phyloP scores from a whole-genome alignment of 2,797 vertebrate species.

The Pangasius larnaudii region DNA sequence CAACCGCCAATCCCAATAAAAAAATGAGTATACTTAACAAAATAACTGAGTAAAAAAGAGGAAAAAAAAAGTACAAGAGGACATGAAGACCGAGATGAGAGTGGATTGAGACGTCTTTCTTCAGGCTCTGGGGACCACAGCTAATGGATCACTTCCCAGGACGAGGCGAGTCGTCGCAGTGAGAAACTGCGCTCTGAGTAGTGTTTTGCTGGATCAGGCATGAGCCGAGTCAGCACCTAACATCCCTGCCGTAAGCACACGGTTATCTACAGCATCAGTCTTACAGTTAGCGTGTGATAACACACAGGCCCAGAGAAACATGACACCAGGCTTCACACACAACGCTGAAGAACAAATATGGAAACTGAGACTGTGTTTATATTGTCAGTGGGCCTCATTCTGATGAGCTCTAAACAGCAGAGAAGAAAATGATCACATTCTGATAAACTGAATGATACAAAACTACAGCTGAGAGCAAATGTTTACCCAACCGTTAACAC shows the following conservation, averaged over 20 bases:
- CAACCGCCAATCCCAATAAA: not conserved
- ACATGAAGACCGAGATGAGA: not conserved
- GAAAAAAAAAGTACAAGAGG: not conserved
- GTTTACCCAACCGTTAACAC: too few species aligned
- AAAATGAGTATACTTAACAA: not conserved
- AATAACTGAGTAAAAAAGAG: not conserved
- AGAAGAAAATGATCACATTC: not conserved
- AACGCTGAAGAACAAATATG: not conserved
- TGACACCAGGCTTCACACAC: constrained; percentile 26
- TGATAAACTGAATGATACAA: not conserved
- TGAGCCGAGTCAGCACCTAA: constrained; percentile 12
- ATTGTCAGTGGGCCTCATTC: not conserved
- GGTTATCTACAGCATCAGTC: not conserved
- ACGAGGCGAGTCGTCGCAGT: not conserved
- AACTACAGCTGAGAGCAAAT: not conserved
- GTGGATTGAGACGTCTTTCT: not conserved
- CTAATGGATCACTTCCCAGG: not conserved
- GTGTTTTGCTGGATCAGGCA: not conserved
- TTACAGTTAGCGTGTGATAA: constrained; percentile 39
- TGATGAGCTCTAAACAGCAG: not conserved
- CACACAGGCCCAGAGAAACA: constrained; percentile 21
- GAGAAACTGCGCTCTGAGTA: not conserved
- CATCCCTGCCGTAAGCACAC: constrained; percentile 11
- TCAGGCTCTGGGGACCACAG: not conserved
- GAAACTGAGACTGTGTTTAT: not conserved